Evolutionary conservation across 2,113 vertebrate genomes (phyloP), one percentile per base, ranked within the genome.

Genomic region (Cynocephalus volans): DNA sequence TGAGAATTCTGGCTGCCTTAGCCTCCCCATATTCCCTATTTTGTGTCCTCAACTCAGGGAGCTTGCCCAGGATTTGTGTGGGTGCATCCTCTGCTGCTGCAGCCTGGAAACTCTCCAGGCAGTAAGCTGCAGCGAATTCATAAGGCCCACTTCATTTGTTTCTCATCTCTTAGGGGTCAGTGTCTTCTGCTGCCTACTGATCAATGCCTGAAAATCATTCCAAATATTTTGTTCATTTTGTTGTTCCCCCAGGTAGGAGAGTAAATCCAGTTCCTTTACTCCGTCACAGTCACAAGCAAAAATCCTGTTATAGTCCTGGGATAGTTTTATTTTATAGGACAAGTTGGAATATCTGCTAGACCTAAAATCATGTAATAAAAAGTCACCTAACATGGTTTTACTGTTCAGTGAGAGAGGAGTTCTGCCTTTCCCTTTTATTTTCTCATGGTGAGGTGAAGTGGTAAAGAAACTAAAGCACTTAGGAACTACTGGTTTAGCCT

Each of bases 251-350:
- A 23, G 50, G 62, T 26, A 10, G 72, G 21, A 94, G 17, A 41
- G 48, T 54, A 93, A 84, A 79, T 36, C 8, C 24, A 93, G 72
- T 31, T 75, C 17, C 54, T 69, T 82, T 84, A 77, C 1, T 36
- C 41, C n/a, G 65, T 48, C 31, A 62, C 7, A 23, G 65, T 83
- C 77, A 93, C 31, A 91, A 88, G 41, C 11, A 8, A 92, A 80
- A 80, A 54, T 23, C 52, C 69, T 50, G 10, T 64, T 72, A 19
- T 1, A 50, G 13, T 80, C 56, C 31, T 56, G 23, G 19, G 15
- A 14, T 88, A 87, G 50, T 48, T 62, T 24, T 26, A 88, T 75
- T 83, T 96, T 48, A 95, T 33, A 79, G 31, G 45, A 77, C 90
- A 93, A 87, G 4, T 65, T 1, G 58, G 31, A 93, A 76, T 0